Evolutionary conservation across 2,113 vertebrate genomes (phyloP).

Genomic region (Herpailurus yagouaroundi): DNA sequence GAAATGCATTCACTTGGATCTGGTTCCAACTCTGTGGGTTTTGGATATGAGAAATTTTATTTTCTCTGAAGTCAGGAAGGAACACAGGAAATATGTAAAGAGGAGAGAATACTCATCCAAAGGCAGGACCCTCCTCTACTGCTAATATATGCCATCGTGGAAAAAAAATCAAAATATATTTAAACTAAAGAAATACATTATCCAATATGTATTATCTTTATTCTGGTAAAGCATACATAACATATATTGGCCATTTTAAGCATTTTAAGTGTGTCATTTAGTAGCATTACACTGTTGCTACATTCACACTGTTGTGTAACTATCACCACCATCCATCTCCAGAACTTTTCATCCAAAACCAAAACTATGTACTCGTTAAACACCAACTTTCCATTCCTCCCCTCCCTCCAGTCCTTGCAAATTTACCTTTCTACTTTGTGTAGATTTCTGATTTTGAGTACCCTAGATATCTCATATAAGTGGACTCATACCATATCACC

Average conservation of each 20-base stretch:
- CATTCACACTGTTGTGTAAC: not conserved
- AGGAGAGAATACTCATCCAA: not conserved
- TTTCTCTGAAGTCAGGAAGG: not conserved
- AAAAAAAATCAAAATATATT: not conserved
- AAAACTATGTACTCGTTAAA: not conserved
- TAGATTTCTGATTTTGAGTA: not conserved
- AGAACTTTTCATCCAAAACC: not conserved
- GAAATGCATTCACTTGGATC: not conserved
- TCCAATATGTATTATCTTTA: not conserved
- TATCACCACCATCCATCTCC: not conserved
- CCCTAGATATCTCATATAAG: not conserved
- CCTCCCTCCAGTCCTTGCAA: rapidly evolving
- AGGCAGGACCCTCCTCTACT: not conserved
- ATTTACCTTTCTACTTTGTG: not conserved
- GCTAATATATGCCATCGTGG: not conserved
- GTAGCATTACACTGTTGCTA: not conserved
- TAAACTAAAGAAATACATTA: not conserved
- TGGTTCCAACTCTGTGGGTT: not conserved
- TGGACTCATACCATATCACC: not conserved
- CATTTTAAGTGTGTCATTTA: not conserved
- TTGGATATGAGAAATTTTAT: not conserved
- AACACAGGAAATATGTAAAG: not conserved
- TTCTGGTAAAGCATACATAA: not conserved
- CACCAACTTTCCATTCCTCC: not conserved
- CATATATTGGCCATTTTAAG: not conserved